Evolutionary conservation across 2,113 vertebrate species (phyloP), one percentile per base, ranked within the genome.

Genomic region (Callipepla squamata): DNA sequence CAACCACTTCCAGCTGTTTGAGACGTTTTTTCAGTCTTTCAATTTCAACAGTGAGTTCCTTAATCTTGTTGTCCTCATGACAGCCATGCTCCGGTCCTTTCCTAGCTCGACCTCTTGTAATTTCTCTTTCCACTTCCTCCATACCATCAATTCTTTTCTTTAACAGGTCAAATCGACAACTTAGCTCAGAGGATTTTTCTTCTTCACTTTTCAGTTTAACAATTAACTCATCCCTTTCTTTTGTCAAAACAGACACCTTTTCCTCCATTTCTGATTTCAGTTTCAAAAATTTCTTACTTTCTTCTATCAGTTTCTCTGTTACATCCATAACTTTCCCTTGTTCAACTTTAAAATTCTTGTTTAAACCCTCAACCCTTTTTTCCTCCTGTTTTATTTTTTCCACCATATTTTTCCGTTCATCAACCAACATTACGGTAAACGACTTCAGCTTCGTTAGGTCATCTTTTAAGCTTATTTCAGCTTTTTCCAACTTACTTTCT

Each of bases 261-360:
- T 97, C 97, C 82, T 99, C 99, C 98, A 98, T 99, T 95, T 99
- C 99, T 1, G 99, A 98, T 90, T 99, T 99, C 90, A 99, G 86
- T 88, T 98, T 99, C 72, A 99, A 97, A 85, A 99, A 98, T 87
- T 98, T 99, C 90, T 99, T 99, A 95, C 99, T 99, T 97, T 99
- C 99, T 76, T 99, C 99, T 6, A 99, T 99, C 88, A 99, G 94
- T 91, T 99, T 99, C 96, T 99, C 99, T 3, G 99, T 99, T 32
- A 99, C 98, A 66, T 99, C 98, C 94, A 98, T 99, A 36, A 99
- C 98, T 90, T 99, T 99, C 17, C 97, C 96, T 93, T 99, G 98
- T 94, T 99, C 99, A 12, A 97, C 97, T 95, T 99, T 98, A 68
- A 99, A 98, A 96, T 98, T 98, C 90, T 95, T 98, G 80, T 98